Conservation (phyloP, 2,888 invertebrate species). For the Auanema freiburgensis region DNA sequence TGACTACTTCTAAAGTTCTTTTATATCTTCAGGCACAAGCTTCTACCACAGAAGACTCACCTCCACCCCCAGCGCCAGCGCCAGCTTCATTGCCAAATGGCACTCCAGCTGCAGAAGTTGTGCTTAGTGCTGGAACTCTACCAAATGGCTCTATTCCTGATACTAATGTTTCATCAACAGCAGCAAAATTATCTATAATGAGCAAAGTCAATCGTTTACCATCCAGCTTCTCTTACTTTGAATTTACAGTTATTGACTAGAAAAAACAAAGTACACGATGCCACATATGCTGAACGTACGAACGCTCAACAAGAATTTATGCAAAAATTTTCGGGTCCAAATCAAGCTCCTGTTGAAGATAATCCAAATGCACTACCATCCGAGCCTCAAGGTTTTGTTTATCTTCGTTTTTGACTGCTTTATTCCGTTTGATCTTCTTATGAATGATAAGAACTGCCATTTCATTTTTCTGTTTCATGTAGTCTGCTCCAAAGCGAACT, state of each 20-base stretch:
- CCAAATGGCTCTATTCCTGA: no score
- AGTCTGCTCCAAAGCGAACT: not conserved
- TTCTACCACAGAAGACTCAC: not conserved
- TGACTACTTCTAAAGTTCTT: not conserved
- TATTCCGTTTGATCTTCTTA: no score
- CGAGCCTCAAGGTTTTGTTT: not conserved
- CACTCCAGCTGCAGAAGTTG: conserved; percentile 2
- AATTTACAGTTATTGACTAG: conserved; percentile 10
- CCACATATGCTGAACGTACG: conserved; percentile 4
- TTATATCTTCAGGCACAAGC: not conserved
- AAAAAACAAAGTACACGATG: conserved; percentile 9
- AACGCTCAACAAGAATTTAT: conserved; percentile 26
- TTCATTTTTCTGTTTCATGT: no score
- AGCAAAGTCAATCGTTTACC: conserved; percentile 8
- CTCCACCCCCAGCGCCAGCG: not conserved
- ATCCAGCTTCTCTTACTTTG: not conserved
- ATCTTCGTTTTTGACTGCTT: no score
- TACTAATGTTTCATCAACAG: not conserved
- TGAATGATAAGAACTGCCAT: no score
- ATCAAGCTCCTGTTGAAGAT: conserved; percentile 3
- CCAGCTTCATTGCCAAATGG: not conserved
- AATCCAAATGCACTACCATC: not conserved
- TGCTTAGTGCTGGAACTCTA: no score
- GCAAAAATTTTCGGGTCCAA: conserved; percentile 10
- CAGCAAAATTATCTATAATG: conserved; percentile 12